phyloP scores from a whole-genome alignment of 2,797 vertebrate genomes.

The Acipenser transmontanus region DNA sequence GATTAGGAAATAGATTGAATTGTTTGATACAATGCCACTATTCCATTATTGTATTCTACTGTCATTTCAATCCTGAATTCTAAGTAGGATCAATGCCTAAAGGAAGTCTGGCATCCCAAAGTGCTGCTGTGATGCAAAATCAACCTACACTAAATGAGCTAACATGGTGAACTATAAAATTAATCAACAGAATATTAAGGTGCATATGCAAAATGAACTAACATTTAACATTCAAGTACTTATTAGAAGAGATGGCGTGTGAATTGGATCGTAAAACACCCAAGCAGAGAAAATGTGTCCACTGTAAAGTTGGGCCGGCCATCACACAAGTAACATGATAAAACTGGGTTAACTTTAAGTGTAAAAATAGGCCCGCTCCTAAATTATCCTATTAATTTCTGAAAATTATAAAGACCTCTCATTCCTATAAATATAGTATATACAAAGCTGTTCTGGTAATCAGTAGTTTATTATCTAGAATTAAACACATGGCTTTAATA shows the following conservation, averaged over 20 bases:
- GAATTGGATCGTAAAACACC: constrained; percentile 14
- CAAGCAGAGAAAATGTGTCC: constrained; percentile 24
- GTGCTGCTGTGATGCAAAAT: constrained; percentile 48
- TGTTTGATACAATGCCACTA: too few relatives aligned
- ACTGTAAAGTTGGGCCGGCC: constrained; percentile 34
- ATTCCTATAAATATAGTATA: constrained; percentile 28
- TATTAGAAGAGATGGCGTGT: constrained; percentile 22
- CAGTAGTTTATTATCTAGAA: constrained; percentile 9
- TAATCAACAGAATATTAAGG: constrained; percentile 16
- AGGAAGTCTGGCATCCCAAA: constrained; percentile 38
- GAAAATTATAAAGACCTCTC: constrained; percentile 24
- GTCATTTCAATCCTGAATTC: too few relatives aligned
- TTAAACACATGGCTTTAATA: neutral
- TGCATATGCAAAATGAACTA: constrained; percentile 21
- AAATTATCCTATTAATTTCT: neutral
- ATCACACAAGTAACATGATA: constrained; percentile 29
- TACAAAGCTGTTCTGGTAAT: constrained; percentile 30
- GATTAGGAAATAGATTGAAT: too few relatives aligned
- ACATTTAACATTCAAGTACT: constrained; percentile 24
- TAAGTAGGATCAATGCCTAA: constrained; percentile 32
- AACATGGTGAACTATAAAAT: constrained; percentile 28
- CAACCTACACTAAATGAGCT: constrained; percentile 36
- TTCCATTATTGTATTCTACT: too few relatives aligned
- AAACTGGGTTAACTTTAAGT: constrained; percentile 26
- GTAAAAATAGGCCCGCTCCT: constrained; percentile 44